phyloP scores from a whole-genome alignment of 2,888 invertebrate species.

The Agrilus cyanescens region DNA sequence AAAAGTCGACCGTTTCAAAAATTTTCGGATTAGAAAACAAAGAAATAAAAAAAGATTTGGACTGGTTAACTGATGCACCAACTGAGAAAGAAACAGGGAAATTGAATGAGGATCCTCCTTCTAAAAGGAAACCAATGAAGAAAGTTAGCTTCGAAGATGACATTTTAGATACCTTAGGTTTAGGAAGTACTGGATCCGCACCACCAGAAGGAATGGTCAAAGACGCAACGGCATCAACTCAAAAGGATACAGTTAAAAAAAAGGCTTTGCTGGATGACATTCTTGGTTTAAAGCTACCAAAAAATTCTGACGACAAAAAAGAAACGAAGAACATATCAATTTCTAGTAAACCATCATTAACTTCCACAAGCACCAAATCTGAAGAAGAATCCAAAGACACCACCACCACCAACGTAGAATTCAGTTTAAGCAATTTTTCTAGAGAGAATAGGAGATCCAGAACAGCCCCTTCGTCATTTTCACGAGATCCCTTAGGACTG shows the following conservation, averaged over 20 bases:
- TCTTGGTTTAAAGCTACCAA: conserved; percentile 15
- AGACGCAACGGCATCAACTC: conserved; percentile 14
- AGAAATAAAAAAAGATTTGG: conserved; percentile 13
- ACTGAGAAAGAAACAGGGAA: conserved; percentile 8
- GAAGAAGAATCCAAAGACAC: conserved; percentile 10
- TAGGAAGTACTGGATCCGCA: conserved; percentile 14
- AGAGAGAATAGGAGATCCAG: too few relatives aligned
- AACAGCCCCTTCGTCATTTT: too few relatives aligned
- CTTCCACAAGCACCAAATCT: conserved; percentile 24
- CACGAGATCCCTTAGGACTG: too few relatives aligned
- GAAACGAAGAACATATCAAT: conserved; percentile 24
- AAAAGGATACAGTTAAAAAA: conserved; percentile 18
- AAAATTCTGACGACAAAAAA: conserved; percentile 13
- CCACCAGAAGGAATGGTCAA: conserved; percentile 9
- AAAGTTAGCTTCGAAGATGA: conserved; percentile 29
- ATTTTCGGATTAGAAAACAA: conserved; percentile 22
- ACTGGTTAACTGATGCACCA: conserved; percentile 17
- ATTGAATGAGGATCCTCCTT: background rate
- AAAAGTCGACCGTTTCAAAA: conserved; percentile 25
- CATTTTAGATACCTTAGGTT: conserved; percentile 24
- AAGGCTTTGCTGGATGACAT: conserved; percentile 29
- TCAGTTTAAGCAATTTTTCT: too few relatives aligned
- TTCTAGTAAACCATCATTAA: conserved; percentile 20
- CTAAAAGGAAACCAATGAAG: conserved; percentile 13
- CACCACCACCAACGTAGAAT: conserved; percentile 20